Evolutionary conservation across 2,888 invertebrate genomes (phyloP).

Genomic region (Nephrotoma guestfalica): DNA sequence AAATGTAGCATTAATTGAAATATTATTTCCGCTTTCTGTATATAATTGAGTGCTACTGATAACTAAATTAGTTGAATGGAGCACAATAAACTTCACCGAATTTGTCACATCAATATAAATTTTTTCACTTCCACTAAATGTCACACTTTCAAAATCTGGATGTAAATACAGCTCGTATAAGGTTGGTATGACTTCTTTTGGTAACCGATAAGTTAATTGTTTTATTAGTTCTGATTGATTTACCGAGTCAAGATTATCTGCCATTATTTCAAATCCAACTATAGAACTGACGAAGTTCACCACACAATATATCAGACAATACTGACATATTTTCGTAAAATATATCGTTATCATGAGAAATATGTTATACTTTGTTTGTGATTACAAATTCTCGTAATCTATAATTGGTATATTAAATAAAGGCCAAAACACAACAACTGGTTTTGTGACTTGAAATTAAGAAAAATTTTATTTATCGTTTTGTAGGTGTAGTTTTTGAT

Average conservation of each 20-base stretch:
- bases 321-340: not conserved
- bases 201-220: slow-evolving; percentile 37
- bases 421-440: too few species aligned
- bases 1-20: slow-evolving; percentile 21
- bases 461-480: too few species aligned
- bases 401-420: not conserved
- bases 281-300: not conserved
- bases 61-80: slow-evolving; percentile 36
- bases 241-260: slow-evolving; percentile 9
- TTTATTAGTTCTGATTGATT: slow-evolving; percentile 23
- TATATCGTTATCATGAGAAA: not conserved
- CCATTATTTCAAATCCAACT: not conserved
- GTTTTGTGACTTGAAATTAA: too few species aligned
- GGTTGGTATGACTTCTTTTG: slow-evolving; percentile 40
- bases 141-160: slow-evolving; percentile 46
- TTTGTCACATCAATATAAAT: slow-evolving; percentile 35
- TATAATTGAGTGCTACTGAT: slow-evolving; percentile 33
- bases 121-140: slow-evolving; percentile 42
- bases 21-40: slow-evolving; percentile 18
- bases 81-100: slow-evolving; percentile 31
- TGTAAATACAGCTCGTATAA: slow-evolving; percentile 48
- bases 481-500: too few species aligned
- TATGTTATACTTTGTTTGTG: not conserved
- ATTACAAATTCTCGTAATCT: not conserved
- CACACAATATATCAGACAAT: not conserved